Base-by-base conservation (phyloP, 1,140 invertebrate genomes). In the Aphis gossypii region DNA sequence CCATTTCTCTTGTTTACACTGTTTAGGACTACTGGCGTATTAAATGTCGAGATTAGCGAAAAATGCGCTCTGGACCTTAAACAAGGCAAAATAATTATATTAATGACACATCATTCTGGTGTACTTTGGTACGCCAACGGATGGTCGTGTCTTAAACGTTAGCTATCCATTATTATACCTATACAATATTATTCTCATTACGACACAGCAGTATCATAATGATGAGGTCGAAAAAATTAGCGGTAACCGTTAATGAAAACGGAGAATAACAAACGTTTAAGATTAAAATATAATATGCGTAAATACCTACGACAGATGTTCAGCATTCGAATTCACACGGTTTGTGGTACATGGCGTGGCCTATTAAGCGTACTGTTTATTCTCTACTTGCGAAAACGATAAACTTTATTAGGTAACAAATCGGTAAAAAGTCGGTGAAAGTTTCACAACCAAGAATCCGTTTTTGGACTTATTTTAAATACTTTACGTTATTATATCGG, bases 11-110 rank as follows among this genome's bases (percentile, higher is more conserved):
- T 51, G 76, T 92, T 82, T 86, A 38, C 92, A 38, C 35, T 93
- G 11, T n/a, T 93, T 41, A 41, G 35, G 82, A 20, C 82, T 30
- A 86, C 92, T 84, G 92, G 92, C 51, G 92, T 54, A 82, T 93
- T 84, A 93, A 93, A 84, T 93, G 76, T 83, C 14, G 92, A 93
- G 92, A 93, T 93, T 93, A 93, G 48, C 51, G 82, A 93, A 86
- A 93, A 93, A 93, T 86, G 82, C 82, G 82, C 38, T 86, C 82
- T 93, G 35, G 46, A 93, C 48, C 92, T 93, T 86, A 41, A 84
- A 86, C 76, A 86, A 93, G 48, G 48, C 20, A 51, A 84, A 93
- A 93, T 84, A 84, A 93, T 93, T 93, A 84, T 86, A 93, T 86
- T 86, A 93, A 93, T 84, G 92, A 93, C 23, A 14, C 56, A 41